Evolutionary conservation across 2,888 invertebrate species (phyloP).

Genomic region (Girardia tigrina): DNA sequence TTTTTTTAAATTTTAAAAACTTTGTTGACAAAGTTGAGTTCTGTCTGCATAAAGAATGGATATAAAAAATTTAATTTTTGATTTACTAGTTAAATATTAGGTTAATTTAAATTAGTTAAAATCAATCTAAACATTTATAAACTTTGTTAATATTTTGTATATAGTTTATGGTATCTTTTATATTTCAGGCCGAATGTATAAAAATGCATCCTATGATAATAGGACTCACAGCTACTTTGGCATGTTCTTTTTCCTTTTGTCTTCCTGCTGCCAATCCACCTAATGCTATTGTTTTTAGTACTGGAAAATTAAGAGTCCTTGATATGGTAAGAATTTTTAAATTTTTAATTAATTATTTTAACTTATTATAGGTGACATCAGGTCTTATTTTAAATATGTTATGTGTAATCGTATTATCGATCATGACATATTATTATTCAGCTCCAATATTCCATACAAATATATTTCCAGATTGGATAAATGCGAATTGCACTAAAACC

Average conservation of each 20-base stretch:
- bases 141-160: no score
- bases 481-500: background rate
- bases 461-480: background rate
- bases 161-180: no score
- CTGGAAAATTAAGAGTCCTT: slow-evolving; percentile 45
- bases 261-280: slow-evolving; percentile 85
- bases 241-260: slow-evolving; percentile 76
- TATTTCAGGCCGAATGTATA: slow-evolving; percentile 62
- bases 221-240: slow-evolving; percentile 73
- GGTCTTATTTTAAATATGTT: background rate
- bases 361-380: background rate
- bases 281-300: slow-evolving; percentile 72
- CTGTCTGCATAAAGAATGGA: no score
- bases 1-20: no score
- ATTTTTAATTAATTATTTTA: background rate
- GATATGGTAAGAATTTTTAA: slow-evolving; percentile 45
- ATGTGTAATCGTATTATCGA: background rate
- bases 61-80: no score
- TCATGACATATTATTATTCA: background rate
- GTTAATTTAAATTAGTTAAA: no score
- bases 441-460: background rate
- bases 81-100: no score
- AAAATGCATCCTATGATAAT: slow-evolving; percentile 70
- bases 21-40: no score
- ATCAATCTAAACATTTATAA: no score